A percentile compares a stretch with the other conserved stretches of the same genome.
These are phyloP conservation scores for Motacilla alba DNA, from an alignment of 2,113 vertebrate species.

Conservation along the genomic window DNA sequence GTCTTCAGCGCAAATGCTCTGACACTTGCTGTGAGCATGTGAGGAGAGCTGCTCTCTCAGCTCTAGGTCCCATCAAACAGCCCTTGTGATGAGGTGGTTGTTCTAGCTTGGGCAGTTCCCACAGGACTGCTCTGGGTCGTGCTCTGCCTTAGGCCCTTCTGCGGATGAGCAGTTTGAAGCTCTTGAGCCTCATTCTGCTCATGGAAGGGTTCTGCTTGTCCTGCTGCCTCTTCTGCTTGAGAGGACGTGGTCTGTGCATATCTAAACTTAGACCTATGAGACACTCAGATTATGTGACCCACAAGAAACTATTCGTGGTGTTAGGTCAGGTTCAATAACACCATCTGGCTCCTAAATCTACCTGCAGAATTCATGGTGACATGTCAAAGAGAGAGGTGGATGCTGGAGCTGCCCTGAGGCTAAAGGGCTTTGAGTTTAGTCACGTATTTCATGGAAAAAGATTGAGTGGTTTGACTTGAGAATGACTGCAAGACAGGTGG, in stretches of 20 bases:
- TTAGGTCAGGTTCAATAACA: not conserved
- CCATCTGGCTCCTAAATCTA: not conserved
- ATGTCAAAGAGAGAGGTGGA: not conserved
- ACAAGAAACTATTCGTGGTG: not conserved
- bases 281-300: not conserved
- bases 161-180: not conserved
- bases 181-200: not conserved
- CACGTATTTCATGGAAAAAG: not conserved
- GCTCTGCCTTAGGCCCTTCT: not conserved
- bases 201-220: not conserved
- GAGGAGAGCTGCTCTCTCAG: not conserved
- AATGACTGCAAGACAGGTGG: not conserved
- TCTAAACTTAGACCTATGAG: not conserved
- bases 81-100: fast-evolving
- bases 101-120: not conserved
- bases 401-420: not conserved
- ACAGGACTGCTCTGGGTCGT: fast-evolving
- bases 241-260: not conserved
- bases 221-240: not conserved
- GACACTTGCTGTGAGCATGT: not conserved
- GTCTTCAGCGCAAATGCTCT: not conserved
- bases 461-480: not conserved
- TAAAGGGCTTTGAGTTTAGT: not conserved
- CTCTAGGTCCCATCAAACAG: not conserved
- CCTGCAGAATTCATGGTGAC: not conserved